Percentiles rank a stretch among this genome's conserved stretches.
These are phyloP conservation scores for Amphimedon queenslandica DNA, from an alignment of 37 sponge, comb jelly and placozoan genomes.

Conservation along the genomic window DNA sequence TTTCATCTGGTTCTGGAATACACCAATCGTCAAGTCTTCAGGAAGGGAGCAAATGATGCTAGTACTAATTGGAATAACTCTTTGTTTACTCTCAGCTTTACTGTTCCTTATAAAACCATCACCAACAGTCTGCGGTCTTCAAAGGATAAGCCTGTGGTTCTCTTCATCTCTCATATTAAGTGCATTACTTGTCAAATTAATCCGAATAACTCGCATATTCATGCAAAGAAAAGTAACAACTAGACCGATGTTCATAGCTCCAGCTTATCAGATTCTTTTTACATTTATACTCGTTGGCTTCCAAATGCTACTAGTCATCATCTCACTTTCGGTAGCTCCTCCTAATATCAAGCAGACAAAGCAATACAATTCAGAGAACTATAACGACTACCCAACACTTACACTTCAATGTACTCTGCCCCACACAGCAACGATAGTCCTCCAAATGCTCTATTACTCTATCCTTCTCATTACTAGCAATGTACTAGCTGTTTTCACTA, in stretches of 20 bases:
- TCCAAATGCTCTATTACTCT: slow-evolving; percentile 36
- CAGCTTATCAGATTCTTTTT: slow-evolving; percentile 42
- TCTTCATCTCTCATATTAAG: slow-evolving; percentile 68
- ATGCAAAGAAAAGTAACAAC: not conserved
- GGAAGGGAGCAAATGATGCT: slow-evolving; percentile 73
- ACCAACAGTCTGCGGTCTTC: slow-evolving; percentile 42
- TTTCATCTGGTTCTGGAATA: slow-evolving; percentile 43
- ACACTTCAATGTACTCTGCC: slow-evolving; percentile 32
- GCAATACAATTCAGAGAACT: not conserved
- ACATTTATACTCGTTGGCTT: slow-evolving; percentile 29
- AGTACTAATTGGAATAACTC: slow-evolving; percentile 56
- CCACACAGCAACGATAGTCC: slow-evolving; percentile 21
- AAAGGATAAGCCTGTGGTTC: slow-evolving; percentile 50
- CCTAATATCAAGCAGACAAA: not conserved
- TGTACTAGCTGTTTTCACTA: slow-evolving; percentile 52
- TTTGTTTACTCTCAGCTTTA: slow-evolving; percentile 46
- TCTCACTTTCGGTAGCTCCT: slow-evolving; percentile 2
- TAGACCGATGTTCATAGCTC: slow-evolving; percentile 21
- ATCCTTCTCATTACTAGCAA: slow-evolving; percentile 45
- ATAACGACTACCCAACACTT: not conserved
- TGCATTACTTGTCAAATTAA: slow-evolving; percentile 75
- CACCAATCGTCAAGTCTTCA: slow-evolving; percentile 73
- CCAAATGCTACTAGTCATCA: slow-evolving; percentile 31
- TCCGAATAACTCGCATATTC: slow-evolving; percentile 78
- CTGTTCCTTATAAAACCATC: slow-evolving; percentile 41